Conservation (phyloP, 2,888 invertebrate genomes). For the Synergus laeviventris region DNA sequence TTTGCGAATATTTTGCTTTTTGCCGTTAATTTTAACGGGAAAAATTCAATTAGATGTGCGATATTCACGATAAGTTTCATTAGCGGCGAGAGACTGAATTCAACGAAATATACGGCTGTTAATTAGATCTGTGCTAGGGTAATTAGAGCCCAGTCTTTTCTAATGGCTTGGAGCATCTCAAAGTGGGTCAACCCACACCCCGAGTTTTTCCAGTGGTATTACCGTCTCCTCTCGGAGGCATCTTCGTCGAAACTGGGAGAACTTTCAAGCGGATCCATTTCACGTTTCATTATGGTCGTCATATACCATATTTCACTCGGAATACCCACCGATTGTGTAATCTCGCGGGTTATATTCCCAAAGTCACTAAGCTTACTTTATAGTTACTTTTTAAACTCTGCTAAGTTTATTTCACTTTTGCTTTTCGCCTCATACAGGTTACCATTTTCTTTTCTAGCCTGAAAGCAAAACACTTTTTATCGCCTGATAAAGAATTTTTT, state of each 20-base stretch:
- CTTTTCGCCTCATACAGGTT: neutral
- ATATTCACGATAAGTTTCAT: conserved; percentile 58
- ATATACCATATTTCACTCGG: conserved; percentile 55
- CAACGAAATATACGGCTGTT: conserved; percentile 65
- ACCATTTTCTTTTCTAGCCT: neutral
- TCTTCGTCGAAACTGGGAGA: conserved; percentile 16
- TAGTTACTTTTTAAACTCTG: conserved; percentile 8
- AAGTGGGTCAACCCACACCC: conserved; percentile 62
- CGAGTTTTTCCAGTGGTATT: conserved; percentile 32
- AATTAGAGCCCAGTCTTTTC: conserved; percentile 65
- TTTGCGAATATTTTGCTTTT: neutral
- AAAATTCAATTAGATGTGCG: conserved; percentile 62
- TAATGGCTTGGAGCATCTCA: conserved; percentile 60
- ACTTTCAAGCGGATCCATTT: conserved; percentile 37
- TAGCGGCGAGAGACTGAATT: conserved; percentile 59
- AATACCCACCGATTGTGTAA: conserved; percentile 29
- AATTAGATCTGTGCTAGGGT: conserved; percentile 68
- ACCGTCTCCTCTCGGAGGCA: conserved; percentile 17
- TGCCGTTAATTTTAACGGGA: neutral
- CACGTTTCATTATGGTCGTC: conserved; percentile 58
- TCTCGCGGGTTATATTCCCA: conserved; percentile 8
- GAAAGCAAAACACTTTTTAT: neutral
- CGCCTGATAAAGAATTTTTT: neutral
- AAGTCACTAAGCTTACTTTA: conserved; percentile 27
- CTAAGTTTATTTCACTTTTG: conserved; percentile 24